These are phyloP conservation scores for Falco peregrinus DNA, from an alignment of 2,797 vertebrate species.

Conservation along the genomic window DNA sequence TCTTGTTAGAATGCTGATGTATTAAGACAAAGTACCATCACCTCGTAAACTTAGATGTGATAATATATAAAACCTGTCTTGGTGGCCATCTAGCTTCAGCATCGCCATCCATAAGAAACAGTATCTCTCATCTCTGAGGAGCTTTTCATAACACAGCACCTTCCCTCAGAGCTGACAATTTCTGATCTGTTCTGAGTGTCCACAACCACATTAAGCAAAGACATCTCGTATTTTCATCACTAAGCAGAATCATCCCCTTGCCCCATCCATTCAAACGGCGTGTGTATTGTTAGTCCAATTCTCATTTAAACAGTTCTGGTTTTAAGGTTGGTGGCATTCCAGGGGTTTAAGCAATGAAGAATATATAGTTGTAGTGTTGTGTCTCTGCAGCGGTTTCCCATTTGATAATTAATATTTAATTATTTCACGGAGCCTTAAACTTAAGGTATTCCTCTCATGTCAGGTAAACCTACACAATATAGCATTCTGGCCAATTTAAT, in stretches of 20 bases:
- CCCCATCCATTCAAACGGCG: not conserved
- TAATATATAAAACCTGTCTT: conserved; percentile 36
- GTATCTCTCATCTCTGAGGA: not conserved
- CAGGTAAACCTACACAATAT: not conserved
- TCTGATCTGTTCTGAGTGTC: not conserved
- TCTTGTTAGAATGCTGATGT: conserved; percentile 59
- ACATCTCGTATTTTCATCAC: not conserved
- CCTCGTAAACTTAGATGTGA: conserved; percentile 38
- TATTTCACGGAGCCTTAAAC: not conserved
- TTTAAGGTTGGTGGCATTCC: not conserved
- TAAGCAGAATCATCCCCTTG: not conserved
- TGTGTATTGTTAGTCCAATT: not conserved
- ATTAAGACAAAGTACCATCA: conserved; percentile 49
- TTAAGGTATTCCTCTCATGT: not conserved
- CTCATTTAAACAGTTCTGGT: not conserved
- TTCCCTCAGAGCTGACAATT: not conserved
- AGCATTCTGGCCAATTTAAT: not conserved
- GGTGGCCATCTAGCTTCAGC: conserved; percentile 23
- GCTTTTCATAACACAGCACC: not conserved
- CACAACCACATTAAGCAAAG: not conserved
- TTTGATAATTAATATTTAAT: not conserved
- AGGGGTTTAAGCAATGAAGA: not conserved
- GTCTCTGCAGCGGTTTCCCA: not conserved
- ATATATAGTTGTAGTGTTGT: not conserved
- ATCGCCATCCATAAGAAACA: conserved; percentile 3